Percentiles rank a stretch among this genome's conserved stretches.
Conservation (phyloP, 1,140 invertebrate genomes). For the Microplitis mediator region DNA sequence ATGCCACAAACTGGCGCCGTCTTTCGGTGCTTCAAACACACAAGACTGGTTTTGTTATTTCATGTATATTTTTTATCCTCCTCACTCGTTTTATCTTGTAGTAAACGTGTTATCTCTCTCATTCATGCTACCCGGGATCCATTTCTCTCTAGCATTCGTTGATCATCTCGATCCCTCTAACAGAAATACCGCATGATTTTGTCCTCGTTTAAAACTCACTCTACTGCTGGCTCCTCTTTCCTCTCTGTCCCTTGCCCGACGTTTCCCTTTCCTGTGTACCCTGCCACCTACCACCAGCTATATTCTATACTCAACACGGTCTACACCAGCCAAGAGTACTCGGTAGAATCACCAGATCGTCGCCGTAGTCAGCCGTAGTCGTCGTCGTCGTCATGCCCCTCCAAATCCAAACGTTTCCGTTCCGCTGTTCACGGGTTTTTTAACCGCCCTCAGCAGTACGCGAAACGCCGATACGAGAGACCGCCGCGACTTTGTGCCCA, state of each 20-base stretch:
- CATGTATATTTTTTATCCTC: slow-evolving; percentile 26
- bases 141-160: neutral
- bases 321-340: too few species aligned
- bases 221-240: too few species aligned
- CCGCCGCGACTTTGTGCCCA: neutral
- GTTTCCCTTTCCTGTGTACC: neutral
- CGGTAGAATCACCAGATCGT: too few species aligned
- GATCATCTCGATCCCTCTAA: neutral
- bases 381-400: neutral
- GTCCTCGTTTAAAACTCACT: too few species aligned
- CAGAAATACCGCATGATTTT: too few species aligned
- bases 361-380: too few species aligned
- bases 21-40: slow-evolving; percentile 13
- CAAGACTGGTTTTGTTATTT: slow-evolving; percentile 2
- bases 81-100: neutral
- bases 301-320: neutral
- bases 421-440: slow-evolving; percentile 31
- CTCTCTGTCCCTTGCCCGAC: neutral
- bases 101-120: slow-evolving; percentile 1
- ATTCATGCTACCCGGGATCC: slow-evolving; percentile 5
- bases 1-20: slow-evolving; percentile 27
- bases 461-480: slow-evolving; percentile 30
- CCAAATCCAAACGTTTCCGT: neutral
- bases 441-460: slow-evolving; percentile 43
- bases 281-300: neutral